These are phyloP conservation scores for Nanger granti DNA, from an alignment of 2,113 vertebrate genomes.

Conservation along the genomic window DNA sequence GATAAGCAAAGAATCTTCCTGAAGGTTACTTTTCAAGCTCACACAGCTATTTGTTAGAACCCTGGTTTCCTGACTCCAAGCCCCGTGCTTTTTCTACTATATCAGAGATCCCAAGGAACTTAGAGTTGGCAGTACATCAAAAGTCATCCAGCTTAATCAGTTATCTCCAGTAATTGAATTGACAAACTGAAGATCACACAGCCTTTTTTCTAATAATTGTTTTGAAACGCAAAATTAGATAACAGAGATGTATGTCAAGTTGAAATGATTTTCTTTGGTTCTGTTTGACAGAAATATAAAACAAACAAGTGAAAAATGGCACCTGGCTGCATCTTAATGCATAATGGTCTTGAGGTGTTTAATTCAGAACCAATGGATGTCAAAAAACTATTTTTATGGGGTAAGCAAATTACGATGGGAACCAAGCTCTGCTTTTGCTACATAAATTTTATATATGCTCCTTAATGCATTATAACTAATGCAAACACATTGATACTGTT, in stretches of 20 bases:
- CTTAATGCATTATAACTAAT: background rate
- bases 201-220: background rate
- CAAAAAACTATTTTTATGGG: background rate
- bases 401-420: background rate
- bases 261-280: background rate
- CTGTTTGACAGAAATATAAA: slow-evolving; percentile 29
- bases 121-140: background rate
- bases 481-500: background rate
- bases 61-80: background rate
- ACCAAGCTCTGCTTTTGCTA: background rate
- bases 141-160: background rate
- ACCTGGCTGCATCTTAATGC: background rate
- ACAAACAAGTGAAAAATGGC: slow-evolving; percentile 21
- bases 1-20: background rate
- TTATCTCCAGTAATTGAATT: background rate
- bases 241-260: background rate
- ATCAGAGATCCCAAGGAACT: background rate
- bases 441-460: background rate
- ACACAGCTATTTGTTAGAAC: background rate
- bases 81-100: background rate
- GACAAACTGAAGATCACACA: background rate
- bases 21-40: background rate
- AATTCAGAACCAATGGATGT: background rate
- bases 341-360: background rate
- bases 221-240: slow-evolving; percentile 9